A percentile compares a stretch with the other conserved stretches of the same genome.
phyloP scores from a whole-genome alignment of 1,140 invertebrate genomes.

The Megalopta genalis region DNA sequence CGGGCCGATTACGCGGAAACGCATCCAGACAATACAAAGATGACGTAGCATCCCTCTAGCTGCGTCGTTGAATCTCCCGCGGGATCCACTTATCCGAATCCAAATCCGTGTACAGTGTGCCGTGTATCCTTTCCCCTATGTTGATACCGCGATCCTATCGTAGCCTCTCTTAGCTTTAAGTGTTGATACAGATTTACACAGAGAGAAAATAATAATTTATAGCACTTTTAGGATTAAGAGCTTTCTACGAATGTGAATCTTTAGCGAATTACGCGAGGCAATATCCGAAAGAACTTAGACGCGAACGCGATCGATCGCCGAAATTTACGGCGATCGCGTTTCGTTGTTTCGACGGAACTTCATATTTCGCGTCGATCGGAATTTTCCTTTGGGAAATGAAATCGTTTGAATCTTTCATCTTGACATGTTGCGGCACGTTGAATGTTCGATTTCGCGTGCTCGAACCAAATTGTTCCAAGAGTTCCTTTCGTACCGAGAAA shows the following conservation, averaged over 20 bases:
- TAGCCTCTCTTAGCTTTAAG: constrained; percentile 59
- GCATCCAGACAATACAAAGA: constrained; percentile 48
- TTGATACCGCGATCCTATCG: constrained; percentile 34
- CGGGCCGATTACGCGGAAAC: constrained; percentile 12
- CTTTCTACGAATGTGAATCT: constrained; percentile 55
- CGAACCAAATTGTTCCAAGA: constrained; percentile 22
- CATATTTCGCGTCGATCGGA: constrained; percentile 3
- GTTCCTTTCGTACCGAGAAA: too few relatives aligned
- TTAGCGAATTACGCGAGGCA: constrained; percentile 12
- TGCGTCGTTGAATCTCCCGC: neutral
- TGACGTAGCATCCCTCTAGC: constrained; percentile 54
- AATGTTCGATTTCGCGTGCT: neutral
- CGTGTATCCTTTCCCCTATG: constrained; percentile 53
- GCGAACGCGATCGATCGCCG: constrained; percentile 22
- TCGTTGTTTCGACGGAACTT: neutral
- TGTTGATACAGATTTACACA: constrained; percentile 67
- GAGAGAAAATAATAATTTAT: constrained; percentile 66
- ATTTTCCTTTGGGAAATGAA: too few relatives aligned
- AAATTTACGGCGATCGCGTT: neutral
- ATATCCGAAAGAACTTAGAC: neutral
- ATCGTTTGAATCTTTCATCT: too few relatives aligned
- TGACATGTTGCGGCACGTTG: too few relatives aligned
- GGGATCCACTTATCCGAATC: neutral
- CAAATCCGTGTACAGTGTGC: constrained; percentile 42
- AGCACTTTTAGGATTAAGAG: constrained; percentile 51